Evolutionary conservation across 2,888 invertebrate species (phyloP), one percentile per base, ranked within the genome.

Genomic region (Drepanosiphum platanoidis): DNA sequence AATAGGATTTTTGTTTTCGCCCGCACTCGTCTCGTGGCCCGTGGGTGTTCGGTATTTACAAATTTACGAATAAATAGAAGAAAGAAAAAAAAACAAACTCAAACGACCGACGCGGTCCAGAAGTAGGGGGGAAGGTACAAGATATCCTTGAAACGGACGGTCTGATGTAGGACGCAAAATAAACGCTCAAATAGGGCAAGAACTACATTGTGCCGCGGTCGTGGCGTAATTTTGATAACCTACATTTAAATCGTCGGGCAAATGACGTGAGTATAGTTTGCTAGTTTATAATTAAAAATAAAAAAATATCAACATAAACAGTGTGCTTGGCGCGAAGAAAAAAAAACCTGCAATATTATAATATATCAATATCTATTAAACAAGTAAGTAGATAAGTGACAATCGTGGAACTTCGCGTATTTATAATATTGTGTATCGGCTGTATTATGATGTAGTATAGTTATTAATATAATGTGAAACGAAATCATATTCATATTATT

Each of bases 141-240:
- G 82, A 64, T 82, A 58, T 82, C 82, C 82, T 82, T 74, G 82
- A 82, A 72, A 82, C 27, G 30, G n/a, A n/a, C 36, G 68, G 4
- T 77, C n/a, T n/a, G n/a, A n/a, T n/a, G n/a, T n/a, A n/a, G n/a
- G n/a, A n/a, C 68, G 30, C 32, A 7, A n/a, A 64, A 64, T 8
- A 64, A 34, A 79, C n/a, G n/a, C 8, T 30, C 39, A 39, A 82
- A 82, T 15, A 46, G 61, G 61, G 39, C 39, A 32, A 78, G 39
- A 78, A 78, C 77, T 77, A 36, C 36, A 72, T 39, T 42, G 27
- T 13, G 13, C 34, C 4, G 46, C 8, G n/a, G 61, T 58, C 39
- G 61, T 64, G 34, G 58, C 42, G 81, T 72, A 64, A 82, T 74
- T 74, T 81, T 30, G 81, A 82, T 74, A 74, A 74, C 82, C 82